Percentiles rank a stretch among this genome's conserved stretches.
phyloP scores from a whole-genome alignment of 2,797 vertebrate genomes.

The Eutrigla gurnardus region DNA sequence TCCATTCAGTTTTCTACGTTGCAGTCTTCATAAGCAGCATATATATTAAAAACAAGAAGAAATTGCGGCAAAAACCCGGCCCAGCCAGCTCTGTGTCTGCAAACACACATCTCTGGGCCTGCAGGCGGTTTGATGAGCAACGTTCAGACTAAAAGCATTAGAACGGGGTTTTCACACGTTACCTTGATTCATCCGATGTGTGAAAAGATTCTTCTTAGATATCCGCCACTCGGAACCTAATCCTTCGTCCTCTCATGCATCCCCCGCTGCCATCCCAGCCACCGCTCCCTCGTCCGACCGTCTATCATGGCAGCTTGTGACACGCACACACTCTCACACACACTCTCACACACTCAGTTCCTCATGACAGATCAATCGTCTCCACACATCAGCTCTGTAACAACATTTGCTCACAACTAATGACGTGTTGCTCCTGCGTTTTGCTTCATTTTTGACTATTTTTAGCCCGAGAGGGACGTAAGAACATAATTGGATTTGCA shows the following conservation, averaged over 20 bases:
- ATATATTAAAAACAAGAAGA: not conserved
- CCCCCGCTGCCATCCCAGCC: conserved; percentile 48
- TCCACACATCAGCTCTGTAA: conserved; percentile 64
- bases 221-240: conserved; percentile 65
- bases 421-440: conserved; percentile 62
- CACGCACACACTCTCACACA: conserved; percentile 9
- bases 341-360: conserved; percentile 20
- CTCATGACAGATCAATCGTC: conserved; percentile 40
- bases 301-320: conserved; percentile 43
- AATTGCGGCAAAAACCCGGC: not conserved
- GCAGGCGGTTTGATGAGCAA: not conserved
- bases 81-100: not conserved
- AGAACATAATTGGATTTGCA: conserved; percentile 86
- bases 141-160: not conserved
- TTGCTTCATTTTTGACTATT: conserved; percentile 80
- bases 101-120: conserved; percentile 8
- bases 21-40: not conserved
- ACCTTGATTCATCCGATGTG: conserved; percentile 80
- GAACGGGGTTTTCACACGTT: conserved; percentile 29
- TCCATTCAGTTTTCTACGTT: not conserved
- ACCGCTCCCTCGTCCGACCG: conserved; percentile 38
- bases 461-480: conserved; percentile 78
- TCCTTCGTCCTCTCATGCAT: conserved; percentile 71
- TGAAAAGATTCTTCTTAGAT: conserved; percentile 61
- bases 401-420: conserved; percentile 56